A percentile compares a stretch with the other conserved stretches of the same genome.
phyloP scores from a whole-genome alignment of 2,113 vertebrate species.

The Corythornis madagascariensis region DNA sequence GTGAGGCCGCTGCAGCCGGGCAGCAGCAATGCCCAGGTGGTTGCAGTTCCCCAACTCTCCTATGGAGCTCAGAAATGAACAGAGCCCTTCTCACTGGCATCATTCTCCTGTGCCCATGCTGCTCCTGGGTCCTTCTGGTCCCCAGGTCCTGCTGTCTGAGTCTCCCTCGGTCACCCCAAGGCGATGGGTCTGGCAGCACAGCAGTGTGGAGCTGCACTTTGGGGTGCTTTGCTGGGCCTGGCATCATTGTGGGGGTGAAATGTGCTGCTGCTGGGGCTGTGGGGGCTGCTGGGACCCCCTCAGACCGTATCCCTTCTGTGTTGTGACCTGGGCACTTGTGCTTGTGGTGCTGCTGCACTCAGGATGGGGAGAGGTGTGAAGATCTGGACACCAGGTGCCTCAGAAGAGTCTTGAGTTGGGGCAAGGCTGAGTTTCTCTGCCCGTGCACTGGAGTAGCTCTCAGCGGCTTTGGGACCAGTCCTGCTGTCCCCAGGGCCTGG shows the following conservation, averaged over 20 bases:
- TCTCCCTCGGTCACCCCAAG: not conserved
- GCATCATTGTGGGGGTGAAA: fast-evolving
- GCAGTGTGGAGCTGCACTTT: fast-evolving
- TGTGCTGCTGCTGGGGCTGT: not conserved
- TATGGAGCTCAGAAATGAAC: fast-evolving
- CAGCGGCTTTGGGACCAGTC: fast-evolving
- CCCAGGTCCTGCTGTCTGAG: fast-evolving
- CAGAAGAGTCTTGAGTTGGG: not conserved
- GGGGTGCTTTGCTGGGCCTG: not conserved
- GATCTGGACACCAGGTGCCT: fast-evolving
- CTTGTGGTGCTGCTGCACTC: fast-evolving
- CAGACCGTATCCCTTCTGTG: not conserved
- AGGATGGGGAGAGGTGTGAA: fast-evolving
- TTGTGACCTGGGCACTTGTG: fast-evolving
- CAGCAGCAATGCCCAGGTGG: fast-evolving
- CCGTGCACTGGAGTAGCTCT: fast-evolving
- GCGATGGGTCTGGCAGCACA: not conserved
- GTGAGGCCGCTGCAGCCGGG: fast-evolving
- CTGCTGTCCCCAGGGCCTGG: not conserved
- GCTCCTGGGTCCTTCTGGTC: not conserved
- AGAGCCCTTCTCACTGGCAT: not conserved
- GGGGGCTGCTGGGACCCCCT: not conserved
- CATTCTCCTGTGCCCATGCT: not conserved
- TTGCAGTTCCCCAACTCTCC: fast-evolving
- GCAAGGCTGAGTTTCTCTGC: not conserved